Percentiles rank a stretch among this genome's conserved stretches.
Conservation (phyloP, 2,888 invertebrate genomes). For the Cotesia congregata region DNA sequence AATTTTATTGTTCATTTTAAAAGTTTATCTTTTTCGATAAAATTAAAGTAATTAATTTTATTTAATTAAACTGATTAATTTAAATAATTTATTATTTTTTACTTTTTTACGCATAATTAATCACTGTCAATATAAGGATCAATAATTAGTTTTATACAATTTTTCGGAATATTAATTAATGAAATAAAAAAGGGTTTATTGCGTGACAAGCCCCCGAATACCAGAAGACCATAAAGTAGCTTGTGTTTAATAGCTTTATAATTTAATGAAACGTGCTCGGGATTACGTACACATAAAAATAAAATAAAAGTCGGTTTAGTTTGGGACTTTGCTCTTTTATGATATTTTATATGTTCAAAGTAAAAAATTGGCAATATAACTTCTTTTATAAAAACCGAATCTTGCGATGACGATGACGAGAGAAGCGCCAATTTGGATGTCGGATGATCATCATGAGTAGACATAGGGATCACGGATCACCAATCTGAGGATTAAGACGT, state of each 20-base stretch:
- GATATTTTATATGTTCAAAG: background rate
- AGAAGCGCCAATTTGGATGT: constrained; percentile 8
- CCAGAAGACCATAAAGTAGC: constrained; percentile 50
- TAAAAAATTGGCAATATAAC: constrained; percentile 3
- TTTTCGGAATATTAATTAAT: too few species aligned
- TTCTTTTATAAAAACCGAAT: too few species aligned
- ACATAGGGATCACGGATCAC: background rate
- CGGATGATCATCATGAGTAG: constrained; percentile 26
- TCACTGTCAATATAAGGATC: too few species aligned
- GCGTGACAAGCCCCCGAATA: constrained; percentile 27
- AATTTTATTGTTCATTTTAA: too few species aligned
- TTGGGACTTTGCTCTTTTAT: constrained; percentile 47
- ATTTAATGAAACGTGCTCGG: constrained; percentile 50
- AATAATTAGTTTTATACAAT: too few species aligned
- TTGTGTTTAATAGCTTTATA: constrained; percentile 55
- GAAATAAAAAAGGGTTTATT: background rate
- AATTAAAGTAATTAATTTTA: too few species aligned
- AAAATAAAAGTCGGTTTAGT: constrained; percentile 26
- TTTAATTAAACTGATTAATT: too few species aligned
- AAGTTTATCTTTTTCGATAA: too few species aligned
- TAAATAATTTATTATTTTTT: too few species aligned
- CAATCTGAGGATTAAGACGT: background rate
- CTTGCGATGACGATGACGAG: constrained; percentile 6
- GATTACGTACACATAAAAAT: constrained; percentile 16
- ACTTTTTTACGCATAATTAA: too few species aligned